Evolutionary conservation across 92 coral and sea anemone species (phyloP).

Genomic region (Parazoanthus swiftii): DNA sequence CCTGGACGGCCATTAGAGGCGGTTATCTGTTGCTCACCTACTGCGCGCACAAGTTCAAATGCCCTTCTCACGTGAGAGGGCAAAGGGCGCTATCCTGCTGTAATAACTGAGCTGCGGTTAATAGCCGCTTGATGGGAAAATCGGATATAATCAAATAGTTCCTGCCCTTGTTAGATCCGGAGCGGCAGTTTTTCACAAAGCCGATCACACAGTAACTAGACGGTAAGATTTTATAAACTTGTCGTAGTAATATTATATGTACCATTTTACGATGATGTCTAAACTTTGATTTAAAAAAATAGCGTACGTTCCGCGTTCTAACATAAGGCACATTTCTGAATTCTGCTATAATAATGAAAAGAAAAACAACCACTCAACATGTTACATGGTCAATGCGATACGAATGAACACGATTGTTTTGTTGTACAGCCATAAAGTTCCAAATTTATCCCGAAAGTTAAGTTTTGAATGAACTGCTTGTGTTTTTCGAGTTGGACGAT

Average conservation of each 20-base stretch:
- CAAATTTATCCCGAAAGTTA: too few relatives aligned
- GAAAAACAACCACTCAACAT: background rate
- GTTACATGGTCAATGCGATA: too few relatives aligned
- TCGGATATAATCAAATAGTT: background rate
- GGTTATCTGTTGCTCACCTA: background rate
- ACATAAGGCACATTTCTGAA: background rate
- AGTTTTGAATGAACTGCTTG: too few relatives aligned
- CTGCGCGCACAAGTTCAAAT: background rate
- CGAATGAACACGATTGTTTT: too few relatives aligned
- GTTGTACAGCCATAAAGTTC: too few relatives aligned
- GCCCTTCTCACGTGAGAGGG: background rate
- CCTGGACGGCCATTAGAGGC: background rate
- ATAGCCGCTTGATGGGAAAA: background rate
- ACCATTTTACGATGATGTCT: background rate
- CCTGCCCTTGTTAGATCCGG: background rate
- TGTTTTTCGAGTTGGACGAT: too few relatives aligned
- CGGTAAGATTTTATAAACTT: background rate
- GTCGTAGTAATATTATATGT: background rate
- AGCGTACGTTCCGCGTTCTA: background rate
- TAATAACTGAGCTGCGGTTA: background rate
- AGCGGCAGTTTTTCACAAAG: background rate
- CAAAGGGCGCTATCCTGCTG: background rate
- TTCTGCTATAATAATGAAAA: background rate
- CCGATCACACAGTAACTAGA: background rate
- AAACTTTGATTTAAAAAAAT: background rate